These are phyloP conservation scores for Sebastes fasciatus DNA, from an alignment of 2,113 vertebrate genomes.

Conservation along the genomic window DNA sequence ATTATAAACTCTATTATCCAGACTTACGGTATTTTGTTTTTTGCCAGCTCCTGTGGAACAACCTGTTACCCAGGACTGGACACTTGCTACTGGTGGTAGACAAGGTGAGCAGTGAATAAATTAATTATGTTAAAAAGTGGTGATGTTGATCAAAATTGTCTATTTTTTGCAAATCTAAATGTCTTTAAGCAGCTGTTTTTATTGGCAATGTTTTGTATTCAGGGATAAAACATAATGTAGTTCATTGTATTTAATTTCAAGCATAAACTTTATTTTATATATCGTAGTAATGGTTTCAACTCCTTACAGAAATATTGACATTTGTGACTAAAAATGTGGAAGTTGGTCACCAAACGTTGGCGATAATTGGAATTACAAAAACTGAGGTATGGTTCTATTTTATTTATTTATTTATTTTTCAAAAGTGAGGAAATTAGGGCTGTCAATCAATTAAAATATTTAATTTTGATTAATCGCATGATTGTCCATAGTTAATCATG, in stretches of 20 bases:
- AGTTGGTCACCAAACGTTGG: not conserved
- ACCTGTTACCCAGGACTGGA: not conserved
- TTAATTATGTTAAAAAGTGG: not conserved
- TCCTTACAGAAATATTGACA: conserved; percentile 35
- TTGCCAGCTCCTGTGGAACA: conserved; percentile 32
- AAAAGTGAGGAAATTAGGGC: not conserved
- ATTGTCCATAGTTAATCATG: too few species aligned
- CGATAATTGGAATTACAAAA: not conserved
- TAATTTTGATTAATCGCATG: too few species aligned
- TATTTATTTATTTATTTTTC: not conserved
- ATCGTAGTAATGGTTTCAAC: not conserved
- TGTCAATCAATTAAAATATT: too few species aligned
- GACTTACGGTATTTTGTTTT: not conserved
- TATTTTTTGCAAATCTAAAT: not conserved
- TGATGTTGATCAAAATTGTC: not conserved
- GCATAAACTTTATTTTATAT: not conserved
- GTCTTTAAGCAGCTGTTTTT: not conserved
- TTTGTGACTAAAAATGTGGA: not conserved
- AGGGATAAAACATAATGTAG: not conserved
- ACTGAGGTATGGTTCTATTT: conserved; percentile 27
- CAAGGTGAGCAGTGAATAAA: conserved; percentile 30
- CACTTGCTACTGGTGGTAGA: not conserved
- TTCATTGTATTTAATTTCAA: not conserved
- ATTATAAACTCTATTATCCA: not conserved
- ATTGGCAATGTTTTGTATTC: not conserved